Conservation (phyloP, 2,888 invertebrate species). For the Agrochola lychnidis region DNA sequence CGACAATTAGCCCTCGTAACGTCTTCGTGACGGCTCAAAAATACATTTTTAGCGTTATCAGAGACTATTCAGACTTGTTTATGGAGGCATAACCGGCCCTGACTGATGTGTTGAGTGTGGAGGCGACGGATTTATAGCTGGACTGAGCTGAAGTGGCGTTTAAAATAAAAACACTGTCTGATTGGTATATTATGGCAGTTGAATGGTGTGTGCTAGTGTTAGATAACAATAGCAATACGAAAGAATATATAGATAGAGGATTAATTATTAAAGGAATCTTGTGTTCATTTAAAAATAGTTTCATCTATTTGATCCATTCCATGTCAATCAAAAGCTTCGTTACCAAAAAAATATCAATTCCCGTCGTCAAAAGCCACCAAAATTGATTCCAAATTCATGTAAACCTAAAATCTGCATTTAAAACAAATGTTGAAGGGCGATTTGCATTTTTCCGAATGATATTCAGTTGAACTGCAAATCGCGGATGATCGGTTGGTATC, state of each 20-base stretch:
- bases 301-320: not conserved
- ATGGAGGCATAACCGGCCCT: constrained; percentile 56
- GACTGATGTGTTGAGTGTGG: constrained; percentile 54
- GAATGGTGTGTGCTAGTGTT: not conserved
- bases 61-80: constrained; percentile 63
- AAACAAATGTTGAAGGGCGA: constrained; percentile 47
- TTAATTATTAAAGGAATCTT: not conserved
- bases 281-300: not conserved
- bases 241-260: not conserved
- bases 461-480: constrained; percentile 50
- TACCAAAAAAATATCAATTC: constrained; percentile 10
- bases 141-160: not conserved
- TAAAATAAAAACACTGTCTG: not conserved
- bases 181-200: not conserved
- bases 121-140: constrained; percentile 27
- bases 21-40: constrained; percentile 77
- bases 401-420: constrained; percentile 49
- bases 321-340: constrained; percentile 27
- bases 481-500: constrained; percentile 49
- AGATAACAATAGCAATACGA: not conserved
- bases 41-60: constrained; percentile 74
- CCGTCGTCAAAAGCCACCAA: constrained; percentile 7
- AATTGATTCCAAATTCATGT: constrained; percentile 43
- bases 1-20: constrained; percentile 80
- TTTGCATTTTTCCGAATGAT: constrained; percentile 54